A percentile compares a stretch with the other conserved stretches of the same genome.
Evolutionary conservation across 2,797 vertebrate genomes (phyloP).

Genomic region (Prunella strophiata): DNA sequence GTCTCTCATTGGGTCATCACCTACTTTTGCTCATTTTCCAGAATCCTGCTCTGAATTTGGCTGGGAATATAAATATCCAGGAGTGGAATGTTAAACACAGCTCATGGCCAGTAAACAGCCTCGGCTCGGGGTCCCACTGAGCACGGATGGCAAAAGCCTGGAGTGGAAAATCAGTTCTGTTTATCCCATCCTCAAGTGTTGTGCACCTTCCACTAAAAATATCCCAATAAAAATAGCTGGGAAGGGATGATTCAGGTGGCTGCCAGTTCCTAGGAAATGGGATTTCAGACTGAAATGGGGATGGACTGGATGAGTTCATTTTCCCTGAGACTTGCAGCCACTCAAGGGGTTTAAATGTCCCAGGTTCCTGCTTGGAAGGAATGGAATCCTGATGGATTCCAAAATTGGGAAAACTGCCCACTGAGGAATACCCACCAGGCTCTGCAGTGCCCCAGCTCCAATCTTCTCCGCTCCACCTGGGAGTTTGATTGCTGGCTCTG

Average conservation of each 20-base stretch:
- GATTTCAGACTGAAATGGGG: background rate
- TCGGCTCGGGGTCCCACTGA: background rate
- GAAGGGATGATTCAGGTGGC: background rate
- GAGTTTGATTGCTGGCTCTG: background rate
- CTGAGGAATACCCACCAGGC: background rate
- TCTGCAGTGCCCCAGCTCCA: background rate
- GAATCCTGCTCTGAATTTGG: conserved; percentile 30
- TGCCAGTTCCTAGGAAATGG: background rate
- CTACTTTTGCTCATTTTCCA: conserved; percentile 55
- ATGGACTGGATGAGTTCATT: background rate
- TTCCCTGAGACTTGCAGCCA: background rate
- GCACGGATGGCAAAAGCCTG: background rate
- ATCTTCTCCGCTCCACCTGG: background rate
- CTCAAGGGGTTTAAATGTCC: background rate
- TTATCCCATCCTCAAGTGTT: background rate
- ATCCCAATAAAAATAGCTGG: background rate
- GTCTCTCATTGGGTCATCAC: background rate
- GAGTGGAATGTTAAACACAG: conserved; percentile 52
- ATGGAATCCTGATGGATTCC: conserved; percentile 1
- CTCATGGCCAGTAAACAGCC: background rate
- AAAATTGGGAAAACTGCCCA: background rate
- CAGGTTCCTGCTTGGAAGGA: background rate
- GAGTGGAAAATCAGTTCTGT: background rate
- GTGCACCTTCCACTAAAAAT: background rate
- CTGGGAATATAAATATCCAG: conserved; percentile 53